Conservation (phyloP, 2,888 invertebrate genomes). For the Drosophila fulvimacula region DNA sequence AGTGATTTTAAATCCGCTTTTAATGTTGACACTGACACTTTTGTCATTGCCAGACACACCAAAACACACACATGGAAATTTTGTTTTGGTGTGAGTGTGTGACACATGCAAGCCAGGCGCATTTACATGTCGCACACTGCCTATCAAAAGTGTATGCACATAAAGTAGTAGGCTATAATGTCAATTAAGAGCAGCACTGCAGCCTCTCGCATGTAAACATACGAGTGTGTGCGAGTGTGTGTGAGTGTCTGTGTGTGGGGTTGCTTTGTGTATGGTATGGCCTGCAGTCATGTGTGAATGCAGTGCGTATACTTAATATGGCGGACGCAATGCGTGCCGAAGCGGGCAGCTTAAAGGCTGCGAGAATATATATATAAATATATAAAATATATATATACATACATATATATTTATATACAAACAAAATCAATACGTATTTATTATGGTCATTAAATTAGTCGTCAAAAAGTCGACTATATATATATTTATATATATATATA, state of each 20-base stretch:
- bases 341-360: slow-evolving; percentile 76
- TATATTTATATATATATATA: not conserved
- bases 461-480: slow-evolving; percentile 67
- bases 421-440: slow-evolving; percentile 82
- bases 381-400: not conserved
- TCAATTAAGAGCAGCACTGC: slow-evolving; percentile 73
- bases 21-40: slow-evolving; percentile 84
- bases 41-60: slow-evolving; percentile 65
- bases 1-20: slow-evolving; percentile 84
- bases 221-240: slow-evolving; percentile 6
- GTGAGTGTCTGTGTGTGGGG: slow-evolving; percentile 3
- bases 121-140: slow-evolving; percentile 69
- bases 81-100: slow-evolving; percentile 11
- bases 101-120: slow-evolving; percentile 74
- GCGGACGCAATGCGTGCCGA: slow-evolving; percentile 54
- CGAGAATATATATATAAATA: slow-evolving; percentile 7
- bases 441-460: slow-evolving; percentile 77
- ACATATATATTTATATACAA: not conserved
- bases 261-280: slow-evolving; percentile 40
- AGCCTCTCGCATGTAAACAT: slow-evolving; percentile 17
- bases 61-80: slow-evolving; percentile 3
- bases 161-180: slow-evolving; percentile 82
- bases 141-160: slow-evolving; percentile 71
- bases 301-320: slow-evolving; percentile 73
- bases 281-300: slow-evolving; percentile 76